phyloP scores from a whole-genome alignment of 2,888 invertebrate genomes.

The Cantharis rustica region DNA sequence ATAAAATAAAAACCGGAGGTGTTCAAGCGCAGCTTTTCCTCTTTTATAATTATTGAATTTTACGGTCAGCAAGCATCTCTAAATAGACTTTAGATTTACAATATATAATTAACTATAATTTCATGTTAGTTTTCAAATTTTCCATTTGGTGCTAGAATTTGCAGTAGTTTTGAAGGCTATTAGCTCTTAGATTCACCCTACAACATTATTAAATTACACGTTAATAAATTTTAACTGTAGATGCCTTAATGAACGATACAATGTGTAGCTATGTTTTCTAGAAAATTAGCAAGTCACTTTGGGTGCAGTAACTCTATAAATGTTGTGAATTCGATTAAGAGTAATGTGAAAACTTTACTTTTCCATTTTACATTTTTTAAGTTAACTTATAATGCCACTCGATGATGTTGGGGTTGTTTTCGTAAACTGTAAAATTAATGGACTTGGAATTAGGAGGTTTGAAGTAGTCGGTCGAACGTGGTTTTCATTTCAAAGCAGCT shows the following conservation, averaged over 20 bases:
- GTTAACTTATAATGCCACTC: not conserved
- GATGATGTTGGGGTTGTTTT: not conserved
- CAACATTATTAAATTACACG: not conserved
- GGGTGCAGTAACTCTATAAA: not conserved
- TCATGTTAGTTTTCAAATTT: not conserved
- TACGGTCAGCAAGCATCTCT: not conserved
- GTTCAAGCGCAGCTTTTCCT: not conserved
- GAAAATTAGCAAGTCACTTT: not conserved
- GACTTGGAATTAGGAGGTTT: not conserved
- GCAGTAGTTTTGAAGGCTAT: not conserved
- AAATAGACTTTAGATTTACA: not conserved
- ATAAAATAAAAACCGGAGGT: not conserved
- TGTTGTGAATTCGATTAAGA: not conserved
- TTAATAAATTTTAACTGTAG: not conserved
- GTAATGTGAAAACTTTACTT: not conserved
- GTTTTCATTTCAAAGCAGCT: not conserved
- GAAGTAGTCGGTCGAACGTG: not conserved
- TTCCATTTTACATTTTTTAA: not conserved
- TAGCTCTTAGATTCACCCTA: not conserved
- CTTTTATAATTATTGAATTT: not conserved
- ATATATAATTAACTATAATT: not conserved
- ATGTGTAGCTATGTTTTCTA: too few species aligned
- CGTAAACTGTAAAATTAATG: not conserved
- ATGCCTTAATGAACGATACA: too few species aligned
- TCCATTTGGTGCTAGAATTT: not conserved